Percentiles rank a stretch among this genome's conserved stretches.
Conservation (phyloP, 2,797 vertebrate genomes). For the Artibeus lituratus region DNA sequence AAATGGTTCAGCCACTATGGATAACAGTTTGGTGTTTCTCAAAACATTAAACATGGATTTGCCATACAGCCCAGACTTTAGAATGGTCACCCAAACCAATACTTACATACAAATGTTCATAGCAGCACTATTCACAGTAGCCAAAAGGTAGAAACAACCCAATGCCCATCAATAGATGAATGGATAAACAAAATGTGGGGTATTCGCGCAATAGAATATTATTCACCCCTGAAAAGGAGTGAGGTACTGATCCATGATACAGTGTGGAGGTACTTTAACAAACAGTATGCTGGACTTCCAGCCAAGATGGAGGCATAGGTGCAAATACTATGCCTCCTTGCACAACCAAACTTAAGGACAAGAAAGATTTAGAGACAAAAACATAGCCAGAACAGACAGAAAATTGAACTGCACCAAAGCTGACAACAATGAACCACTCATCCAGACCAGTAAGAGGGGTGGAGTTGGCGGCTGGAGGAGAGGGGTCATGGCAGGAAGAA, state of each 20-base stretch:
- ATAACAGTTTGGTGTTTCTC: background rate
- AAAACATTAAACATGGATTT: background rate
- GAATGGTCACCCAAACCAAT: background rate
- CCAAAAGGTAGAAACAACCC: background rate
- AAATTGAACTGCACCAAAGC: no score
- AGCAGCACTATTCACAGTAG: background rate
- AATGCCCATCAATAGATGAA: background rate
- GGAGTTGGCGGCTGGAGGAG: no score
- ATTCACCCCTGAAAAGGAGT: background rate
- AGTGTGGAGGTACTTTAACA: background rate
- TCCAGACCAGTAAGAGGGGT: no score
- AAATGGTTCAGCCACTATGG: background rate
- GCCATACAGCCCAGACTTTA: background rate
- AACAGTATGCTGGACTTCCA: background rate
- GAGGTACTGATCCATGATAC: background rate
- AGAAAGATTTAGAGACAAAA: no score
- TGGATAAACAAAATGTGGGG: background rate
- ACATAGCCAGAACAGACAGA: no score
- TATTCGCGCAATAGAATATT: background rate
- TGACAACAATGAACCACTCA: no score
- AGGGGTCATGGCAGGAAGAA: no score
- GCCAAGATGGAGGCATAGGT: no score
- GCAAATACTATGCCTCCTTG: no score
- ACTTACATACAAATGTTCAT: background rate
- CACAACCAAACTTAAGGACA: no score